Evolutionary conservation across 2,888 invertebrate genomes (phyloP).

Genomic region (Stenodera caucasica): DNA sequence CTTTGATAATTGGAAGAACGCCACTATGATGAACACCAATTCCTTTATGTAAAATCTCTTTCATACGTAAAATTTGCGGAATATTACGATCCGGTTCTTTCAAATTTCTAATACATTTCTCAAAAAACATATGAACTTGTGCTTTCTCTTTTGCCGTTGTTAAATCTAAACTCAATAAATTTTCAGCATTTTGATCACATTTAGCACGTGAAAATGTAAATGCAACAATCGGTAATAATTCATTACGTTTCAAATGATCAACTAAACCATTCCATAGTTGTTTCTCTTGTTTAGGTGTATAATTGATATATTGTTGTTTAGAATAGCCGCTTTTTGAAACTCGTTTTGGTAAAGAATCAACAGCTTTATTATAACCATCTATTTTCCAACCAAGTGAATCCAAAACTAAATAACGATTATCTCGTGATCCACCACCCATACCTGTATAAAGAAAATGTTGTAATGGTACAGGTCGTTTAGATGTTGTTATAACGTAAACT

Average conservation of each 20-base stretch:
- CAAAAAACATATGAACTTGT: slow-evolving; percentile 83
- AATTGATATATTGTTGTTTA: slow-evolving; percentile 27
- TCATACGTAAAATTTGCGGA: slow-evolving; percentile 80
- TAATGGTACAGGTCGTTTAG: slow-evolving; percentile 91
- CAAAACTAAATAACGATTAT: slow-evolving; percentile 78
- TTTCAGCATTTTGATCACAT: slow-evolving; percentile 69
- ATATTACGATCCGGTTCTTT: slow-evolving; percentile 85
- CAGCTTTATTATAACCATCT: slow-evolving; percentile 59
- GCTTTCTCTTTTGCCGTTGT: slow-evolving; percentile 84
- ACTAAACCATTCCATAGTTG: slow-evolving; percentile 82
- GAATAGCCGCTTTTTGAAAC: slow-evolving; percentile 17
- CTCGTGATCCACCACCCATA: slow-evolving; percentile 71
- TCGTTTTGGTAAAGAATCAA: slow-evolving; percentile 39
- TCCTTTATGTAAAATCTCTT: slow-evolving; percentile 75
- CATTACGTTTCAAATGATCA: slow-evolving; percentile 76
- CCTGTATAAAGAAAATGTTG: slow-evolving; percentile 92
- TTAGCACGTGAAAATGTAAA: slow-evolving; percentile 89
- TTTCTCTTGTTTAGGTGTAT: slow-evolving; percentile 70
- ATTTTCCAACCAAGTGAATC: slow-evolving; percentile 76
- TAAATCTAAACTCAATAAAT: slow-evolving; percentile 68
- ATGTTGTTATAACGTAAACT: slow-evolving; percentile 91
- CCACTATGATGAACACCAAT: slow-evolving; percentile 99
- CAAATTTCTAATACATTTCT: slow-evolving; percentile 69
- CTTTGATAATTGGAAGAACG: slow-evolving; percentile 96
- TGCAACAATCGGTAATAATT: slow-evolving; percentile 90